phyloP scores from a whole-genome alignment of 2,797 vertebrate genomes.

The Sebastes matsubarae region DNA sequence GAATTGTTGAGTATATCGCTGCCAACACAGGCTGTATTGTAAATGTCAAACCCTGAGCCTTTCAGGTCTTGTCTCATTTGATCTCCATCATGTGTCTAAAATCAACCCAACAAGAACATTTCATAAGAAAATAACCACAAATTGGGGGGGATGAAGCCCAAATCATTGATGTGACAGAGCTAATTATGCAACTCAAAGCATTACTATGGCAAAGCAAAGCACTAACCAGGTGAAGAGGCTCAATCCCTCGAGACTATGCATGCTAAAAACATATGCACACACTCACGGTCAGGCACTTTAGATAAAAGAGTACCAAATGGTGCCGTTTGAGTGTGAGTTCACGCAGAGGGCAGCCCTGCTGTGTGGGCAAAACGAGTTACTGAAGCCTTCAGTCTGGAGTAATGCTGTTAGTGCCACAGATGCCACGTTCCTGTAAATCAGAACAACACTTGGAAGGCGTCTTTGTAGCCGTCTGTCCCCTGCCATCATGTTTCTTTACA shows the following conservation, averaged over 20 bases:
- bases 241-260: neutral
- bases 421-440: slow-evolving; percentile 21
- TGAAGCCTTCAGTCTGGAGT: slow-evolving; percentile 19
- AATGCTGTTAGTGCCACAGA: slow-evolving; percentile 13
- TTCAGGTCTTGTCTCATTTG: slow-evolving; percentile 27
- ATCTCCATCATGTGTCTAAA: slow-evolving; percentile 14
- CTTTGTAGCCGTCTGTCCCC: neutral
- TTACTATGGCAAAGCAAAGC: neutral
- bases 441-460: neutral
- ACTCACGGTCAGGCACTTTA: neutral
- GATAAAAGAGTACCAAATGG: slow-evolving; percentile 21
- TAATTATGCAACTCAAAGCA: neutral
- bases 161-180: neutral
- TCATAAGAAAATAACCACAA: neutral
- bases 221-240: neutral
- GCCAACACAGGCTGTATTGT: slow-evolving; percentile 21
- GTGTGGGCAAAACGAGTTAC: slow-evolving; percentile 1
- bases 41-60: slow-evolving; percentile 35
- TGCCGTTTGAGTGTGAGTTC: slow-evolving; percentile 33
- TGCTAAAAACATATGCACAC: neutral
- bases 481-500: neutral
- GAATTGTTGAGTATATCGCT: slow-evolving; percentile 5
- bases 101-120: neutral
- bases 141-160: neutral
- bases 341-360: slow-evolving; percentile 28